Conservation (phyloP, 92 coral and sea anemone genomes). For the Zoanthus solanderi region DNA sequence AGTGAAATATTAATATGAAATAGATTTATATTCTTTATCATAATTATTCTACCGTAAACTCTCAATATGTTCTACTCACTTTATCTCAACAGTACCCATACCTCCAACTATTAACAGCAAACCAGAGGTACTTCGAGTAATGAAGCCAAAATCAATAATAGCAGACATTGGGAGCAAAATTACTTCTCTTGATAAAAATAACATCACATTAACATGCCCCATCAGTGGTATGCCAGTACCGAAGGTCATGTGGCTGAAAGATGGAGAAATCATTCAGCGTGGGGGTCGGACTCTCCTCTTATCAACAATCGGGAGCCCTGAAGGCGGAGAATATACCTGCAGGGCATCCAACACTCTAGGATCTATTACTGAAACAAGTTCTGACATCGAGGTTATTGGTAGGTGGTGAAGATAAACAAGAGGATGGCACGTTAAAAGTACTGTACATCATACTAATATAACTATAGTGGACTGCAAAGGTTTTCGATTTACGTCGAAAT, state of each 20-base stretch:
- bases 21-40: too few species aligned
- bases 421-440: too few species aligned
- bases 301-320: not conserved
- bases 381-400: slow-evolving; percentile 15
- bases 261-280: not conserved
- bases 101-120: slow-evolving; percentile 17
- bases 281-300: slow-evolving; percentile 2
- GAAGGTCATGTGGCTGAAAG: slow-evolving; percentile 24
- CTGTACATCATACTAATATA: too few species aligned
- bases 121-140: slow-evolving; percentile 5
- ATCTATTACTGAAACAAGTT: slow-evolving; percentile 9
- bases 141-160: slow-evolving; percentile 9
- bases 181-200: slow-evolving; percentile 40
- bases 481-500: too few species aligned
- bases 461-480: too few species aligned
- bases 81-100: slow-evolving; percentile 7
- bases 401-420: not conserved
- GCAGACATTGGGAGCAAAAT: slow-evolving; percentile 24
- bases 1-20: too few species aligned
- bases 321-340: slow-evolving; percentile 26
- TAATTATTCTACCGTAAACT: too few species aligned
- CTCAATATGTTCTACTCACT: too few species aligned
- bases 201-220: slow-evolving; percentile 16
- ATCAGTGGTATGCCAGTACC: slow-evolving; percentile 25
- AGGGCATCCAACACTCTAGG: slow-evolving; percentile 11